Evolutionary conservation across 2,888 invertebrate genomes (phyloP).

Genomic region (Nomada goodeniana): DNA sequence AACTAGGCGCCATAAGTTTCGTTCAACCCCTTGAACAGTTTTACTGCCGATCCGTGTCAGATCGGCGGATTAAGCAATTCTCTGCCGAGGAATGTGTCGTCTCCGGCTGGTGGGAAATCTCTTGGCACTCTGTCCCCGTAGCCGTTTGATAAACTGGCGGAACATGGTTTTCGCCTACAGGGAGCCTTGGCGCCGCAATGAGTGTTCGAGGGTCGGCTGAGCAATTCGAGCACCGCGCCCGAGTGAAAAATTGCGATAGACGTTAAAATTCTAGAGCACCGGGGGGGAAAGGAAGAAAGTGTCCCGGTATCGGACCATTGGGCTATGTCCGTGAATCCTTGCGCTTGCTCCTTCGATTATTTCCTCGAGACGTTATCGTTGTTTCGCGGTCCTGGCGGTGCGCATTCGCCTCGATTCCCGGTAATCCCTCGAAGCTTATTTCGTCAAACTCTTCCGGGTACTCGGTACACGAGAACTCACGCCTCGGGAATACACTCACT

Average conservation of each 20-base stretch:
- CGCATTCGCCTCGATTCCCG: neutral
- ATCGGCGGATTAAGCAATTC: neutral
- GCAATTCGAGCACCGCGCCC: neutral
- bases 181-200: neutral
- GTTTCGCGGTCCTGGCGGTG: neutral
- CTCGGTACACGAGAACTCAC: neutral
- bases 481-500: neutral
- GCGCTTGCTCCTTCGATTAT: neutral
- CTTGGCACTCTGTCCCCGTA: neutral
- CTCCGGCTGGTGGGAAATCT: neutral
- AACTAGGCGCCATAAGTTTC: slow-evolving; percentile 8
- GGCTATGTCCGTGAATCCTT: neutral
- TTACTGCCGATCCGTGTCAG: slow-evolving; percentile 13
- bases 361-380: neutral
- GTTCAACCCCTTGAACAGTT: slow-evolving; percentile 5
- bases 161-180: neutral
- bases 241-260: neutral
- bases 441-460: neutral
- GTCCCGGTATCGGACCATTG: neutral
- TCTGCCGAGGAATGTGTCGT: neutral
- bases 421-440: neutral
- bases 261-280: no score
- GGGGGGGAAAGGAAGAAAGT: neutral
- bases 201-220: neutral
- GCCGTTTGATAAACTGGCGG: neutral